Base-by-base conservation (phyloP, 2,797 vertebrate genomes). In the Typhlichthys subterraneus region DNA sequence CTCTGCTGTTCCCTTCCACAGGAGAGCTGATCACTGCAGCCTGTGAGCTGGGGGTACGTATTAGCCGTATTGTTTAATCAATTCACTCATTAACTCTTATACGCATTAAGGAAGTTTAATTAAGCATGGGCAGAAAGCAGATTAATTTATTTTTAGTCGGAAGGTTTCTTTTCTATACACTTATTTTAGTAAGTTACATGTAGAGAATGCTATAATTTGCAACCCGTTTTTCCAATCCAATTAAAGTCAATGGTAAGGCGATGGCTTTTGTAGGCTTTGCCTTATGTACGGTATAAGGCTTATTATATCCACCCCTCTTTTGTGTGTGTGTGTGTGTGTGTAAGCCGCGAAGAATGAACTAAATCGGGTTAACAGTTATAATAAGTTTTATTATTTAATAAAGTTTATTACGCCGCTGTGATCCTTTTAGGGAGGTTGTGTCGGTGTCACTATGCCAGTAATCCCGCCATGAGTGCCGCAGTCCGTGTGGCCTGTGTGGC, bases 341-440 rank as follows among this genome's bases (percentile, higher is more conserved):
- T 98, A 99, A 99, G 97, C 97, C 95, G 94, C 93, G 92, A 96
- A 98, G 96, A 99, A 99, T 98, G 95, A 98, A 97, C 94, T 97
- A 99, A 99, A 99, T 99, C 97, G 96, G 96, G 97, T 99, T 99
- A 99, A 96, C 96, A 96, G 94, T 98, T 98, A 96, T 98, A 99
- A 98, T 98, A 98, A 99, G 95, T 99, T 96, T 97, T 97, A 97
- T 98, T 98, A 99, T 98, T 99, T 97, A 99, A 99, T 99, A 98
- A 99, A 98, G 94, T 98, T 99, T 96, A 99, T 99, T 98, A 96
- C 95, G 94, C 94, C 89, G 93, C 89, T 91, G 89, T 97, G 96
- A 99, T 98, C 97, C 96, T 95, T 96, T 98, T 98, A 98, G 96
- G 95, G 96, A 96, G 94, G 94, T 95, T 95, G 94, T 92, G 94